Percentiles rank a stretch among this genome's conserved stretches.
Evolutionary conservation across 37 sponge, comb jelly and placozoan species (phyloP).

Genomic region (Beroe ovata): DNA sequence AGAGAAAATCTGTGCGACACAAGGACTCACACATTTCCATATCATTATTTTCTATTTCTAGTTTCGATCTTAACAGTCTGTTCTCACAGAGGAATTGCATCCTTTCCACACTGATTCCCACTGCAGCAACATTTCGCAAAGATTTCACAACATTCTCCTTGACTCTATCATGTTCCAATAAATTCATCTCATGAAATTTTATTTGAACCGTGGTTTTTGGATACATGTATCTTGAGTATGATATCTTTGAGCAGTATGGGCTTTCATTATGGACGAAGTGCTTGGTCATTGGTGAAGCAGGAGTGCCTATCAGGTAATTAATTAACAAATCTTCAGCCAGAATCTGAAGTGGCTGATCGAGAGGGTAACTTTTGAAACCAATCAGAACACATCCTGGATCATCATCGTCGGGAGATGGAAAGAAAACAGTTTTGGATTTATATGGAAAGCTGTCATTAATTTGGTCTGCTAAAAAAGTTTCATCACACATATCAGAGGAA

Average conservation of each 20-base stretch:
- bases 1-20: neutral
- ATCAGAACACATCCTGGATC: conserved; percentile 63
- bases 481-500: too few species aligned
- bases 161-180: neutral
- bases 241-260: conserved; percentile 74
- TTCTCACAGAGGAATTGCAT: neutral
- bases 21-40: neutral
- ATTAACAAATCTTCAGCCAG: conserved; percentile 71
- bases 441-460: neutral
- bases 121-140: neutral
- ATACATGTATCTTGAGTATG: neutral
- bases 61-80: neutral
- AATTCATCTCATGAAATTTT: neutral
- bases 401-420: conserved; percentile 76
- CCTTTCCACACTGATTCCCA: neutral
- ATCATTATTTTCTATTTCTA: conserved; percentile 7
- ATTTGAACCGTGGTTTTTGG: conserved; percentile 3
- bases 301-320: conserved; percentile 81
- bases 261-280: conserved; percentile 78
- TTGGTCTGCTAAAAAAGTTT: too few species aligned
- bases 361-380: conserved; percentile 23
- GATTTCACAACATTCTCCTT: neutral
- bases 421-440: conserved; percentile 70
- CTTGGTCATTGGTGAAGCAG: conserved; percentile 90
- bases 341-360: conserved; percentile 67